Conservation (phyloP, 1,140 invertebrate genomes). For the Thaumatotibia leucotreta region DNA sequence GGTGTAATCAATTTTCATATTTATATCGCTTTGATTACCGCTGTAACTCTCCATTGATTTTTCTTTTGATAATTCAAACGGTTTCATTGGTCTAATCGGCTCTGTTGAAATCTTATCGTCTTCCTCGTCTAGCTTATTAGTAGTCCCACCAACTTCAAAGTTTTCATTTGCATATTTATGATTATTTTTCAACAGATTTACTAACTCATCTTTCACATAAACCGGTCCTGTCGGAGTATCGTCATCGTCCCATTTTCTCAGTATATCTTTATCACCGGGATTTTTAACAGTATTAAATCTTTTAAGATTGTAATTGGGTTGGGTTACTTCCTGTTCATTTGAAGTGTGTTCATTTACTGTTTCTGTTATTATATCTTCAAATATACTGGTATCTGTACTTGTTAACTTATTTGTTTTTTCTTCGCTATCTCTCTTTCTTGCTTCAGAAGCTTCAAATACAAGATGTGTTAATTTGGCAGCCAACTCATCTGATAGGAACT, state of each 20-base stretch:
- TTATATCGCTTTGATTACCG: too few relatives aligned
- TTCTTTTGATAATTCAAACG: not conserved
- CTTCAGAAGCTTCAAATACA: conserved; percentile 16
- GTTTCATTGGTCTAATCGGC: not conserved
- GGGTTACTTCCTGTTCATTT: too few relatives aligned
- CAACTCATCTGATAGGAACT: conserved; percentile 36
- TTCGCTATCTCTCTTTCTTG: conserved; percentile 1
- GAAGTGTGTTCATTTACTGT: too few relatives aligned
- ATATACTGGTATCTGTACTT: too few relatives aligned
- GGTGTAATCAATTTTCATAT: not conserved
- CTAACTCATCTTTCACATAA: not conserved
- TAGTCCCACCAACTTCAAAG: not conserved
- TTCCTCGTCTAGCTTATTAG: not conserved
- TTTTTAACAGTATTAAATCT: not conserved
- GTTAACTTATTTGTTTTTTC: not conserved
- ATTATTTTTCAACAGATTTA: not conserved
- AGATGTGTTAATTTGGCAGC: conserved; percentile 29
- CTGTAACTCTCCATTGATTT: too few relatives aligned
- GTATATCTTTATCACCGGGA: not conserved
- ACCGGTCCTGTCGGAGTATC: not conserved
- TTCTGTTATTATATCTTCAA: too few relatives aligned
- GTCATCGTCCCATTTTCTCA: not conserved
- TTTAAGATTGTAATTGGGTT: not conserved
- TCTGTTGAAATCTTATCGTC: not conserved
- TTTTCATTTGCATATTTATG: not conserved